Evolutionary conservation across 2,113 vertebrate species (phyloP).

Genomic region (Callionymus lyra): DNA sequence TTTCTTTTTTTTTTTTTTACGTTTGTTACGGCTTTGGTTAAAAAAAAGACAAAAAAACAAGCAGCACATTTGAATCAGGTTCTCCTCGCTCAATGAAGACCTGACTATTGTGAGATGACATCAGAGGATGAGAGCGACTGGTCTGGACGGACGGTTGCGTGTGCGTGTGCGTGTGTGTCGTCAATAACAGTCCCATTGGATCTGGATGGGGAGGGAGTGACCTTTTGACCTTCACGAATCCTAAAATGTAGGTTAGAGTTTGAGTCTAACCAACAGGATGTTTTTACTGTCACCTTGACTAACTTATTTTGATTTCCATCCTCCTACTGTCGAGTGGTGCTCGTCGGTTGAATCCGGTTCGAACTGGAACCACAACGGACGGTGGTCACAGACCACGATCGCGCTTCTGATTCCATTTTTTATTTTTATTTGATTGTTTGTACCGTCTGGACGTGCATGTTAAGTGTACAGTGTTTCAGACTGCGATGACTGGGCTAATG

Average conservation of each 20-base stretch:
- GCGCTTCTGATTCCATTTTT: constrained; percentile 18
- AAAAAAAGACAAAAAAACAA: constrained; percentile 5
- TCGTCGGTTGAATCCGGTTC: constrained; percentile 38
- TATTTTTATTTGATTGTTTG: constrained; percentile 13
- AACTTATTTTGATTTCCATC: constrained; percentile 12
- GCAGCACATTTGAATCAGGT: constrained; percentile 26
- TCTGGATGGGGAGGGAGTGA: constrained; percentile 18
- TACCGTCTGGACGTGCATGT: constrained; percentile 62
- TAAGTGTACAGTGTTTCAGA: constrained; percentile 61
- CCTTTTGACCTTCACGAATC: constrained; percentile 15
- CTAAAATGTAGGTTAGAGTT: constrained; percentile 19
- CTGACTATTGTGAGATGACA: constrained; percentile 45
- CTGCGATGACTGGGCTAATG: constrained; percentile 43
- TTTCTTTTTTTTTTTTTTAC: not conserved
- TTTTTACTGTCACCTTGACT: constrained; percentile 20
- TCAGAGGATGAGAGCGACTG: constrained; percentile 7
- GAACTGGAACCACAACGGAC: constrained; percentile 15
- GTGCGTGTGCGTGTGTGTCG: constrained; percentile 10
- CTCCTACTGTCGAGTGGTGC: constrained; percentile 40
- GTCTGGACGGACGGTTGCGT: constrained; percentile 9
- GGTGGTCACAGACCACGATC: not conserved
- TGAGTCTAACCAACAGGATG: constrained; percentile 23
- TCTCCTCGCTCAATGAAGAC: constrained; percentile 37
- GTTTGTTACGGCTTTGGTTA: not conserved
- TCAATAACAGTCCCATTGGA: constrained; percentile 23